A percentile compares a stretch with the other conserved stretches of the same genome.
Evolutionary conservation across 2,113 vertebrate genomes (phyloP).

Genomic region (Trogon melanurus): DNA sequence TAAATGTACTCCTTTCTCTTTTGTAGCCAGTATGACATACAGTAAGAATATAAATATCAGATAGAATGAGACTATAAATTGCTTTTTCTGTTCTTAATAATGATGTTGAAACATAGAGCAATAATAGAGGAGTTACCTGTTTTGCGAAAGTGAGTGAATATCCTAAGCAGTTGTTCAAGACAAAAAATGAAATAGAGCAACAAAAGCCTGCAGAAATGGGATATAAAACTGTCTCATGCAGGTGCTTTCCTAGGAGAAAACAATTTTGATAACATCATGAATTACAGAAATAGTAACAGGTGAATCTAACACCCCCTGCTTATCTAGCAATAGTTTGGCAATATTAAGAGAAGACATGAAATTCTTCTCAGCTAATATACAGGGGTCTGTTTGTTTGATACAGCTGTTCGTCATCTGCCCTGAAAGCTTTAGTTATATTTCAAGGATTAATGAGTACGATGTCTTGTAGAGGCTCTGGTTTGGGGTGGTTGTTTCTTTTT

Average conservation of each 20-base stretch:
- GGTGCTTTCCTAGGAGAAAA: constrained; percentile 14
- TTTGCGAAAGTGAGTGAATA: neutral
- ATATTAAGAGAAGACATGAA: constrained; percentile 42
- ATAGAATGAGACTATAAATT: neutral
- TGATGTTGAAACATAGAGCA: neutral
- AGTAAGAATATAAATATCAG: neutral
- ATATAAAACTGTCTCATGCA: constrained; percentile 15
- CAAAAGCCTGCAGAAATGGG: neutral
- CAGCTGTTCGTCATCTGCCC: constrained; percentile 27
- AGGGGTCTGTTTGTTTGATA: constrained; percentile 3
- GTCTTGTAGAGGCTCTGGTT: neutral
- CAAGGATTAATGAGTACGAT: neutral
- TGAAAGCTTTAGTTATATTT: constrained; percentile 35
- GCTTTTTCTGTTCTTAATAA: neutral
- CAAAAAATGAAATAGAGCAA: neutral
- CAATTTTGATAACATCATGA: constrained; percentile 38
- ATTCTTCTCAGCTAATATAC: constrained; percentile 28
- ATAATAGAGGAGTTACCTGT: neutral
- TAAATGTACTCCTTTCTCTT: neutral
- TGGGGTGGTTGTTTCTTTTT: neutral
- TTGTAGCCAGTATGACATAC: neutral
- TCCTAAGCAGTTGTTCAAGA: neutral
- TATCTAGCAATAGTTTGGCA: constrained; percentile 34
- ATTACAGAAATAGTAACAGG: constrained; percentile 29
- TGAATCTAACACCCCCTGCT: constrained; percentile 30